A percentile compares a stretch with the other conserved stretches of the same genome.
Conservation (phyloP, 2,888 invertebrate genomes). For the Dynastes tityus region DNA sequence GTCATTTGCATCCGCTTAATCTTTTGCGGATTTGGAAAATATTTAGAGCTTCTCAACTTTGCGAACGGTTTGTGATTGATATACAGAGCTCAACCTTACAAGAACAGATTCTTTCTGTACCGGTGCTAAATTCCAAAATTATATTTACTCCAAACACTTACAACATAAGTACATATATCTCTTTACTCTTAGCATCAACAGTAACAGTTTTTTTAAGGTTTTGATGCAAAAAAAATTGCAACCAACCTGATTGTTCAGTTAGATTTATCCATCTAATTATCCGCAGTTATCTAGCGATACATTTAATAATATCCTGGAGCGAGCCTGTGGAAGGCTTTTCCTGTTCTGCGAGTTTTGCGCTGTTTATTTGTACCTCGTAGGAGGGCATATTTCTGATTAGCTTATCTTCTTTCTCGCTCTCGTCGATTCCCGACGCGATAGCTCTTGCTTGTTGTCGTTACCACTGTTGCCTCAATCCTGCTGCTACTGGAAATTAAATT, state of each 20-base stretch:
- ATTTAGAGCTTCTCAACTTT: too few species aligned
- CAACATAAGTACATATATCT: too few species aligned
- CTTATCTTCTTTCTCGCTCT: conserved; percentile 40
- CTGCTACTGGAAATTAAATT: conserved; percentile 52
- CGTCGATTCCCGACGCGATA: conserved; percentile 15
- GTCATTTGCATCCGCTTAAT: too few species aligned
- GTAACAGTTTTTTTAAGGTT: too few species aligned
- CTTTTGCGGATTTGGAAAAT: too few species aligned
- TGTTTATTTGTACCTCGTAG: conserved; percentile 51
- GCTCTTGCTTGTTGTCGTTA: conserved; percentile 20
- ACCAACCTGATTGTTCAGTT: conserved; percentile 34
- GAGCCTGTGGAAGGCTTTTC: conserved; percentile 49
- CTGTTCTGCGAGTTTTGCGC: conserved; percentile 47
- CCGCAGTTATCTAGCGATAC: conserved; percentile 50
- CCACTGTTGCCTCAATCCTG: conserved; percentile 17
- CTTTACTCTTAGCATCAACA: too few species aligned
- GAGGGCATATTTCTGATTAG: conserved; percentile 49
- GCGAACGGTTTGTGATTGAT: too few species aligned
- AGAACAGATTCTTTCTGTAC: too few species aligned
- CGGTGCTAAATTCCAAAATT: too few species aligned
- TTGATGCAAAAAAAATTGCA: not conserved
- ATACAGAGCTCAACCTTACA: too few species aligned
- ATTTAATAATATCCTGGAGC: conserved; percentile 52
- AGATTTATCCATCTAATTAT: conserved; percentile 53
- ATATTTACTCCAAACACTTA: too few species aligned